A percentile compares a stretch with the other conserved stretches of the same genome.
phyloP scores from a whole-genome alignment of 2,888 invertebrate species.

The Drosophila acutilabella region DNA sequence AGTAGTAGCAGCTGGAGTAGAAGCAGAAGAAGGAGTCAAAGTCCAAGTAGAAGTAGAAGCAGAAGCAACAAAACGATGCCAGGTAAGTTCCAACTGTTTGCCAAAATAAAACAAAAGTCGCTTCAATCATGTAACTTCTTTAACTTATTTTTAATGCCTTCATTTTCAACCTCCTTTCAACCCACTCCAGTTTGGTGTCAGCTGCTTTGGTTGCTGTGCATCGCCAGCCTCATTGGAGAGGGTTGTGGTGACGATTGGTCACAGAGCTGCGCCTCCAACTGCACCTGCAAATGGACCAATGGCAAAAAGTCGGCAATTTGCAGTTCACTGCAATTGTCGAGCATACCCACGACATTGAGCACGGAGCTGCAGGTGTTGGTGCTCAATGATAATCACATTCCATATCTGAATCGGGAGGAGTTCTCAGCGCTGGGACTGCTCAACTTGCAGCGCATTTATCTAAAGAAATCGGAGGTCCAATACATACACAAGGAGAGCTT shows the following conservation, averaged over 20 bases:
- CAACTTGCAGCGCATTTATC: slow-evolving; percentile 93
- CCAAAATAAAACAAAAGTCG: slow-evolving; percentile 40
- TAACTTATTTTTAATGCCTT: slow-evolving; percentile 20
- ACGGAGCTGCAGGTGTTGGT: slow-evolving; percentile 92
- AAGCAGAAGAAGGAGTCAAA: slow-evolving; percentile 13
- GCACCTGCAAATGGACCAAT: slow-evolving; percentile 96
- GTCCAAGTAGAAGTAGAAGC: slow-evolving; percentile 8
- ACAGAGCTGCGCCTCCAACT: slow-evolving; percentile 92
- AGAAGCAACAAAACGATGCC: slow-evolving; percentile 48
- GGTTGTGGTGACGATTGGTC: slow-evolving; percentile 92
- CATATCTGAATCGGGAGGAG: slow-evolving; percentile 90
- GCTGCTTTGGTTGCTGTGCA: slow-evolving; percentile 55
- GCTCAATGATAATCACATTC: slow-evolving; percentile 92
- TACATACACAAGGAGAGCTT: slow-evolving; percentile 94
- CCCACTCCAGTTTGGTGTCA: slow-evolving; percentile 52
- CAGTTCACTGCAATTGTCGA: slow-evolving; percentile 91
- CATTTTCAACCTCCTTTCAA: not conserved
- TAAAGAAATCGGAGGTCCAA: slow-evolving; percentile 90
- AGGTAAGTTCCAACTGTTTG: slow-evolving; percentile 46
- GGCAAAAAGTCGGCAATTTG: slow-evolving; percentile 96
- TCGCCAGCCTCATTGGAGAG: slow-evolving; percentile 52
- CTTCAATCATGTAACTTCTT: slow-evolving; percentile 38
- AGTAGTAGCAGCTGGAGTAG: slow-evolving; percentile 35
- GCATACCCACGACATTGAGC: slow-evolving; percentile 90
- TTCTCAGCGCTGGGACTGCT: slow-evolving; percentile 92